Base-by-base conservation (phyloP, 2,113 vertebrate species). In the Xyliphius kryptos region DNA sequence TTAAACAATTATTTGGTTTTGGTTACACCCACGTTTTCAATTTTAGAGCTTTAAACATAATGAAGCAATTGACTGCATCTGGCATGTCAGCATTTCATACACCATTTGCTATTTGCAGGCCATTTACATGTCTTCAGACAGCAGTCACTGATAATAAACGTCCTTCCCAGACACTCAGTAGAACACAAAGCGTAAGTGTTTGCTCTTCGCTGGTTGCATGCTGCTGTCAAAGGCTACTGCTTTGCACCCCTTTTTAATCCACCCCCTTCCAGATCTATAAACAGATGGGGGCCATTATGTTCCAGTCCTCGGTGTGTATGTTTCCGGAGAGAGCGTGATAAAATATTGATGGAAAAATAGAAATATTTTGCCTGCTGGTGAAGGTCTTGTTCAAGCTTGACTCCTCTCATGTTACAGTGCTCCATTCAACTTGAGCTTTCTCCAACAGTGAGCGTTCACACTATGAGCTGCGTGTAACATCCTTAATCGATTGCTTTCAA, bases 301-400 rank as follows among this genome's bases (percentile, higher is more conserved):
- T 68, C 81, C 74, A 79, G 85, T 80, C 81, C 78, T 69, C 67
- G 37, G 48, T 64, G 79, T 80, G 81, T 82, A 79, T 86, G 86
- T 86, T 89, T 83, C 77, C 80, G 76, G 79, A 77, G 60, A 77
- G 79, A 74, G 46, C 17, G 85, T 85, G 85, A 87, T 89, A 76
- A 89, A 89, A 88, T 88, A 89, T 89, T 89, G 85, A 89, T 89
- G 82, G 68, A 86, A 86, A 87, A 83, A 87, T 86, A 84, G 79
- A 85, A 88, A 87, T 89, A 87, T 89, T 89, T 88, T 85, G 87
- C 82, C 85, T 79, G 66, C 78, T 84, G 80, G 77, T 80, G 80
- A 74, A 59, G 79, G 82, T 32, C 49, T 20, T 38, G 22, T 60
- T 37, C 13, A 40, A 19, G 8, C 16, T 6, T 71, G 76, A 36